Evolutionary conservation across 2,113 vertebrate species (phyloP).

Genomic region (Hyperoodon ampullatus): DNA sequence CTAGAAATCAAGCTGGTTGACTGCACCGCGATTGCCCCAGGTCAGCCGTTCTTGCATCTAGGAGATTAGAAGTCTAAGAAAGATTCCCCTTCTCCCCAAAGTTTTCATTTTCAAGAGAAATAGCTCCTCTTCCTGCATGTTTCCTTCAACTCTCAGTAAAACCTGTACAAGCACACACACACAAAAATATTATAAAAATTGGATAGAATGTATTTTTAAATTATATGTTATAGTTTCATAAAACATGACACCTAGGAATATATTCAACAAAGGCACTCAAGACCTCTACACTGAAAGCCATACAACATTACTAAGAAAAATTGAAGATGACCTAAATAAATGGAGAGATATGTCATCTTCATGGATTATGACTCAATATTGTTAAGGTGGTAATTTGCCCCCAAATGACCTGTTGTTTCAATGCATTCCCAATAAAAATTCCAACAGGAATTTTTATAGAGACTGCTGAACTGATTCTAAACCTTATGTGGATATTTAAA

Average conservation of each 20-base stretch:
- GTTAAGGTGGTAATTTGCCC: background rate
- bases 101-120: constrained; percentile 45
- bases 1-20: background rate
- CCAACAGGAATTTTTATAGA: background rate
- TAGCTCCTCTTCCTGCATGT: background rate
- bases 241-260: background rate
- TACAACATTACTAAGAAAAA: background rate
- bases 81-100: background rate
- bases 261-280: background rate
- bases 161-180: constrained; percentile 40
- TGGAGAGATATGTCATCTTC: background rate
- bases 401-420: background rate
- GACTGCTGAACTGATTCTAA: background rate
- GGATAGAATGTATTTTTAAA: background rate
- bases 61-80: background rate
- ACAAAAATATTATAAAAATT: too few species aligned
- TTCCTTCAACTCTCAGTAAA: constrained; percentile 70
- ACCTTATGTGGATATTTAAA: background rate
- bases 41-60: background rate
- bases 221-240: background rate
- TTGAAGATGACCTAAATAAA: background rate
- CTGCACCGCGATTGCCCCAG: background rate
- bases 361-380: background rate
- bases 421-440: background rate
- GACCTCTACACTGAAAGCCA: background rate